Conservation (phyloP, 1,140 invertebrate genomes). For the Drosophila miranda region DNA sequence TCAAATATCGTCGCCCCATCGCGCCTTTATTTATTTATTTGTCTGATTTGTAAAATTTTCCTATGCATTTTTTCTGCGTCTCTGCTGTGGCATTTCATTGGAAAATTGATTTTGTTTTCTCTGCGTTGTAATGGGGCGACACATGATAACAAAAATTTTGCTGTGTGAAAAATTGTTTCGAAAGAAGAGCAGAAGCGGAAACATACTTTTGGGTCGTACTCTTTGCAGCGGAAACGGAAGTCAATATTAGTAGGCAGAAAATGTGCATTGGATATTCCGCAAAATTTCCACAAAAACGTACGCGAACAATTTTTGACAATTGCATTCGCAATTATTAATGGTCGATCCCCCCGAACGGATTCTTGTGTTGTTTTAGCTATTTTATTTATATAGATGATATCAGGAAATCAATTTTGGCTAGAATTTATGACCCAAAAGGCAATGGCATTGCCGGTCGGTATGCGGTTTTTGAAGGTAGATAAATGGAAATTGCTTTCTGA, state of each 20-base stretch:
- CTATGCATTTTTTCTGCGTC: constrained; percentile 18
- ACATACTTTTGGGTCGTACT: constrained; percentile 55
- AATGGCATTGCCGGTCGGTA: constrained; percentile 1
- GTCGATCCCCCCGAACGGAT: constrained; percentile 26
- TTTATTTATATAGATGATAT: constrained; percentile 58
- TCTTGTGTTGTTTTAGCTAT: constrained; percentile 13
- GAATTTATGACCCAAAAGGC: constrained; percentile 58
- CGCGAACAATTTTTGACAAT: constrained; percentile 48
- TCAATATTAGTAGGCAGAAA: constrained; percentile 76
- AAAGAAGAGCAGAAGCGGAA: constrained; percentile 53
- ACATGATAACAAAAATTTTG: constrained; percentile 61
- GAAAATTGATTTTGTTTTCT: constrained; percentile 55
- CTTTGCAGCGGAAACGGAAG: constrained; percentile 65
- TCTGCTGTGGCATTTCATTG: constrained; percentile 44
- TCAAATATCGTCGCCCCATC: constrained; percentile 48
- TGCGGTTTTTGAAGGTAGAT: constrained; percentile 24
- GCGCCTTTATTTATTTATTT: constrained; percentile 71
- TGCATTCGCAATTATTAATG: constrained; percentile 65
- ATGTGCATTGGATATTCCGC: constrained; percentile 43
- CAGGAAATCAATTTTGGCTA: constrained; percentile 66
- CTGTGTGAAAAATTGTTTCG: neutral
- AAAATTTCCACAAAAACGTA: constrained; percentile 54
- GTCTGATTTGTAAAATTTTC: constrained; percentile 67
- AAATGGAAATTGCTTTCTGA: constrained; percentile 36
- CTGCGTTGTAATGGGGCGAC: constrained; percentile 23